Conservation (phyloP, 2,888 invertebrate species). For the Thyatira batis region DNA sequence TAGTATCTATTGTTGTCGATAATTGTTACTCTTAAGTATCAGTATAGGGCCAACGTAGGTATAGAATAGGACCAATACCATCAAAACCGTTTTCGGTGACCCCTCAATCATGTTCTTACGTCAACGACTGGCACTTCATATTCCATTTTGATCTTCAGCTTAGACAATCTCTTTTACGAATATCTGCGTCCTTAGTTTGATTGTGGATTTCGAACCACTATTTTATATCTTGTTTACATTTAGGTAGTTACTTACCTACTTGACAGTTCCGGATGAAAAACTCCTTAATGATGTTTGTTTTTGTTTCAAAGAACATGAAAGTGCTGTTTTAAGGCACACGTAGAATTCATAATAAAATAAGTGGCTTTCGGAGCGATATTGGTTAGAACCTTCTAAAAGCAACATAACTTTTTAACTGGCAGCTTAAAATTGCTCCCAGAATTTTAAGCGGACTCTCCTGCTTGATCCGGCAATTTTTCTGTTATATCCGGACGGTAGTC, state of each 20-base stretch:
- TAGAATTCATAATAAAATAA: slow-evolving; percentile 40
- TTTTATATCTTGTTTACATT: too few relatives aligned
- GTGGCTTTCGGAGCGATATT: slow-evolving; percentile 40
- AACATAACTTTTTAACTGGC: slow-evolving; percentile 48
- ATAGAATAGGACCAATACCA: neutral
- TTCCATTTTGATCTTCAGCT: slow-evolving; percentile 1
- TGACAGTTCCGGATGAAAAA: too few relatives aligned
- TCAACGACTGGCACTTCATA: slow-evolving; percentile 3
- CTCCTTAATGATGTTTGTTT: neutral
- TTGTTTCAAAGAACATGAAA: neutral
- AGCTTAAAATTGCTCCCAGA: slow-evolving; percentile 58
- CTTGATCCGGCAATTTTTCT: slow-evolving; percentile 75
- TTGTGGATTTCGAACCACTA: neutral
- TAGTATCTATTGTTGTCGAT: too few relatives aligned
- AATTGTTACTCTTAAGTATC: too few relatives aligned
- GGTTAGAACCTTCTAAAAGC: slow-evolving; percentile 46
- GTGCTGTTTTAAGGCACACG: neutral
- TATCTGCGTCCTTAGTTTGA: neutral
- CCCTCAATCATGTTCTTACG: neutral
- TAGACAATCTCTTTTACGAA: neutral
- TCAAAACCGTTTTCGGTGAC: neutral
- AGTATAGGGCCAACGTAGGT: too few relatives aligned
- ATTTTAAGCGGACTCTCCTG: slow-evolving; percentile 55
- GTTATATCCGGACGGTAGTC: slow-evolving; percentile 64
- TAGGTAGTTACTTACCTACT: too few relatives aligned